Evolutionary conservation across 2,113 vertebrate species (phyloP), one percentile per base, ranked within the genome.

Genomic region (Leptobrachium ailaonicum): DNA sequence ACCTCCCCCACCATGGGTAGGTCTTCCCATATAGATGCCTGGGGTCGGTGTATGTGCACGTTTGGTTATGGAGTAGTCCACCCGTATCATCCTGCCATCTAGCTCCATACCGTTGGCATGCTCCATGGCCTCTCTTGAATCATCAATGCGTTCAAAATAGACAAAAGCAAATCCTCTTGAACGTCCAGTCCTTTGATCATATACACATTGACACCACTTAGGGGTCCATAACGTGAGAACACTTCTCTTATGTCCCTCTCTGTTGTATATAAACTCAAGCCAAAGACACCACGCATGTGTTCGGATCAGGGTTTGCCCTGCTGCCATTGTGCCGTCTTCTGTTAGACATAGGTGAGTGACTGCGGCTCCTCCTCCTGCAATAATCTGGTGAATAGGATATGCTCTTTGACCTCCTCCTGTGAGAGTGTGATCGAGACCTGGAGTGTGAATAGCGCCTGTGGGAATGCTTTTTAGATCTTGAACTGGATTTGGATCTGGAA

Each of bases 51-150:
- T 96, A 85, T 98, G 97, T 0, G 96, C 90, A 84, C 95, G 93
- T 85, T 99, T 99, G 63, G 96, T 98, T 84, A 98, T 98, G 1
- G 96, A 99, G 74, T 95, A 97, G 90, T 97, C 96, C 83, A 97
- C 96, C 50, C 95, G 89, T 87, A 97, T 96, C 84, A 93, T 92
- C 82, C 95, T 93, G 73, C 95, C 96, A 66, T 97, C 96, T 83
- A 97, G 87, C 84, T 98, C 96, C 97, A 98, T 98, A 13, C 96
- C 95, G 67, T 96, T 98, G 41, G 94, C 95, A 73, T 94, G 92
- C 84, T 97, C 96, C 95, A 97, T 96, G 1, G 96, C 95, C 97
- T 98, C 95, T 86, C 97, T 98, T 71, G 96, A 96, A 86, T 98
- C 95, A 58, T 96, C 95, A 73, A 97, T 91, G 86, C 95, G 94